Percentiles rank a stretch among this genome's conserved stretches.
Conservation (phyloP, 2,797 vertebrate species). For the Aulostomus chinensis region DNA sequence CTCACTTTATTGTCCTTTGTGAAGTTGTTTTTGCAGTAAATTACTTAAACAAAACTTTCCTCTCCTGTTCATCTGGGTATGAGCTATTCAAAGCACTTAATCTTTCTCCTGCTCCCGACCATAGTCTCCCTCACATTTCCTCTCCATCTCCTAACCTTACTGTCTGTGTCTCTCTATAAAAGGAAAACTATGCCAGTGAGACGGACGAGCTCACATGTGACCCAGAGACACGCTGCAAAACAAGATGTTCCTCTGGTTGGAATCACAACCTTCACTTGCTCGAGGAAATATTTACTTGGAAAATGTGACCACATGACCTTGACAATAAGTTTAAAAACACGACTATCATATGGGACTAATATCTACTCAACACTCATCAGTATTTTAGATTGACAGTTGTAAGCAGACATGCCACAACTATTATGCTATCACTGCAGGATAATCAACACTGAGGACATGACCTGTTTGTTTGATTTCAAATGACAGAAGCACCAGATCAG, state of each 20-base stretch:
- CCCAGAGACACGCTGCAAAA: constrained; percentile 4
- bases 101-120: constrained; percentile 18
- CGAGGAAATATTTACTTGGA: constrained; percentile 21
- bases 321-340: too few species aligned
- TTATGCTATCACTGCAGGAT: too few species aligned
- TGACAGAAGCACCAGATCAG: too few species aligned
- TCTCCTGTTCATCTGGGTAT: constrained; percentile 13
- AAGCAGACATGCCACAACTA: too few species aligned
- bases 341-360: too few species aligned
- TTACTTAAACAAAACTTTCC: constrained; percentile 42
- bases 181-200: constrained; percentile 71
- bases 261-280: constrained; percentile 16
- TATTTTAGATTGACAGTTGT: too few species aligned
- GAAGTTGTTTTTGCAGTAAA: constrained; percentile 70
- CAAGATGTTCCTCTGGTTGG: constrained; percentile 23
- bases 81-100: constrained; percentile 47
- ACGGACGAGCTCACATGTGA: constrained; percentile 23
- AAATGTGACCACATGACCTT: too few species aligned
- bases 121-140: background rate
- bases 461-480: too few species aligned
- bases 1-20: constrained; percentile 63
- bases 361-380: too few species aligned
- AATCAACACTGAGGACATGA: too few species aligned
- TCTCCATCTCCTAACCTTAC: constrained; percentile 12
- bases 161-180: constrained; percentile 68